These are phyloP conservation scores for Seira sanloemensis DNA, from an alignment of 2,888 invertebrate species.

Conservation along the genomic window DNA sequence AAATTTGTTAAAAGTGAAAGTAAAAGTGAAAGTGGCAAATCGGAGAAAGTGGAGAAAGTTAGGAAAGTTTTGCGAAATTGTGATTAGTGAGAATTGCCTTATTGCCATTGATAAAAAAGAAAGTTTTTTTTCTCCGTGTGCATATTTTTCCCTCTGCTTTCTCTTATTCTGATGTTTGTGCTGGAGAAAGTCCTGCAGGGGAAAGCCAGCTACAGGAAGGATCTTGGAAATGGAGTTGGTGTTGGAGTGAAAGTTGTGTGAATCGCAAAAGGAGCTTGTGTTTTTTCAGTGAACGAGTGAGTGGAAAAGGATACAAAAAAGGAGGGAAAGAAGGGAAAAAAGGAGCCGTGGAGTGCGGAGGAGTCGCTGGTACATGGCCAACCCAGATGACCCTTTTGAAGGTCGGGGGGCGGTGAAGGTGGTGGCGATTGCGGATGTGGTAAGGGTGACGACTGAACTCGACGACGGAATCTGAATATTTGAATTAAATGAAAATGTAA, in stretches of 20 bases:
- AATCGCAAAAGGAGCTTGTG: too few species aligned
- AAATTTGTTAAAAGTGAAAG: not conserved
- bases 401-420: conserved; percentile 64
- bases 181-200: not conserved
- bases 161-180: too few species aligned
- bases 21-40: not conserved
- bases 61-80: too few species aligned
- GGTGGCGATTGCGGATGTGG: conserved; percentile 64
- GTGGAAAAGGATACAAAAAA: not conserved
- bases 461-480: not conserved
- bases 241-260: too few species aligned
- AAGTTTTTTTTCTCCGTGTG: too few species aligned
- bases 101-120: too few species aligned
- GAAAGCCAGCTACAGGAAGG: not conserved
- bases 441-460: conserved; percentile 27
- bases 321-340: not conserved
- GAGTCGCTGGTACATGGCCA: conserved; percentile 28
- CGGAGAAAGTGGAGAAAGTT: not conserved
- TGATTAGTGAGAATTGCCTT: too few species aligned
- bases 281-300: too few species aligned
- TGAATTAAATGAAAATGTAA: not conserved
- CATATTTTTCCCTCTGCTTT: too few species aligned
- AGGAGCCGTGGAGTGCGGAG: not conserved
- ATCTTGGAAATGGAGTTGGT: not conserved
- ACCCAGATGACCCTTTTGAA: conserved; percentile 65